Percentiles rank a stretch among this genome's conserved stretches.
Conservation (phyloP, 2,113 vertebrate species). For the Sinocyclocheilus maitianheensis region DNA sequence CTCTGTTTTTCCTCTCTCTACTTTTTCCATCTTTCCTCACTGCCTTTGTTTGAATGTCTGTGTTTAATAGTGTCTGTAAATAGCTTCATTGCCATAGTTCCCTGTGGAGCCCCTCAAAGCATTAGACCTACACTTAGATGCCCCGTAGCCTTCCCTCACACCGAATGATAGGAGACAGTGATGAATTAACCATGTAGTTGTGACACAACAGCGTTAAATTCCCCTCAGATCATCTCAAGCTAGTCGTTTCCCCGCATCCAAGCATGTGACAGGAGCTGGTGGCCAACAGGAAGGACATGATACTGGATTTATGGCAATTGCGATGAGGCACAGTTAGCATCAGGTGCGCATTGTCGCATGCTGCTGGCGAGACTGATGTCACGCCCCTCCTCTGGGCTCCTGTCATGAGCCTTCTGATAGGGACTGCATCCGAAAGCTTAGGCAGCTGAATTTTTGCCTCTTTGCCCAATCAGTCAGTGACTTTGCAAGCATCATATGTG, state of each 20-base stretch:
- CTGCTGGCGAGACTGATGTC: neutral
- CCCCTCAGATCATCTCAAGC: neutral
- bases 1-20: neutral
- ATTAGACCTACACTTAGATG: slow-evolving; percentile 16
- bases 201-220: no score
- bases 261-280: neutral
- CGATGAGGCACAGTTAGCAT: neutral
- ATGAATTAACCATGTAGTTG: neutral
- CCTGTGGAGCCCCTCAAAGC: neutral
- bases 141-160: neutral
- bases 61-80: slow-evolving; percentile 29
- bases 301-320: neutral
- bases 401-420: neutral
- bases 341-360: neutral
- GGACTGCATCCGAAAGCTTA: neutral
- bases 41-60: slow-evolving; percentile 25
- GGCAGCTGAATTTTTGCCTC: neutral
- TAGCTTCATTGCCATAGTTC: slow-evolving; percentile 6
- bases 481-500: no score
- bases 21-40: neutral
- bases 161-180: neutral
- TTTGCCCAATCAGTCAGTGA: no score
- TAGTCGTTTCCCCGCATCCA: neutral
- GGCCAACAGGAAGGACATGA: neutral
- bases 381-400: neutral